Evolutionary conservation across 2,113 vertebrate genomes (phyloP), one percentile per base, ranked within the genome.

Genomic region (Melanostigma gelatinosum): DNA sequence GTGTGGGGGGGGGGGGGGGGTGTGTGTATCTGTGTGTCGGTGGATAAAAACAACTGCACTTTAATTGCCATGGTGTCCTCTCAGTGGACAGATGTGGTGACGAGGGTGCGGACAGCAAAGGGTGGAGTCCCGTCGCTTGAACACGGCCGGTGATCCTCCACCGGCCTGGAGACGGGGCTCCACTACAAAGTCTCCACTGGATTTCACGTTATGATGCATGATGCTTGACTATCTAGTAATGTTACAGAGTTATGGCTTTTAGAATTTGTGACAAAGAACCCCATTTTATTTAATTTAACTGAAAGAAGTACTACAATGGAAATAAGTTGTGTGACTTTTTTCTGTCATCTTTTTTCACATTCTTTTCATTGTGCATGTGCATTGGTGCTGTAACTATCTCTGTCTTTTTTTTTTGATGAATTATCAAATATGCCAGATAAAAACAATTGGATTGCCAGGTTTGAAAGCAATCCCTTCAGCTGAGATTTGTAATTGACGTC

Each of bases 91-190:
- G 85, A 69, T 32, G 70, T 86, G 92, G 83, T 92, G 91, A 93
- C 89, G 87, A 93, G 91, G 91, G 89, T 92, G 91, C 91, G 13
- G 18, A 91, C 86, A 93, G 82, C 27, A 85, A 79, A 24, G 3
- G 1, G 79, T 80, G 87, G 85, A 65, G 29, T 52, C 62, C 36
- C 20, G 15, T 62, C 29, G 54, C 13, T 22, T 12, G 4, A 2
- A 32, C 76, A 29, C 11, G 36, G 52, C 81, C 4, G 76, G 55
- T 57, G 27, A 60, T 24, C 16, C 18, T 38, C 70, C 36, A 75
- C 27, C 69, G 57, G 79, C 32, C 66, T 60, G 46, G 9, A 40
- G 55, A 24, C 1, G 42, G 34, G 63, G 18, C 79, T 64, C 79
- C 85, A 77, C 76, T 13, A 85, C 74, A 82, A 1, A 11, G 0